These are phyloP conservation scores for Hycleus phaleratus DNA, from an alignment of 1,140 invertebrate species.

Conservation along the genomic window DNA sequence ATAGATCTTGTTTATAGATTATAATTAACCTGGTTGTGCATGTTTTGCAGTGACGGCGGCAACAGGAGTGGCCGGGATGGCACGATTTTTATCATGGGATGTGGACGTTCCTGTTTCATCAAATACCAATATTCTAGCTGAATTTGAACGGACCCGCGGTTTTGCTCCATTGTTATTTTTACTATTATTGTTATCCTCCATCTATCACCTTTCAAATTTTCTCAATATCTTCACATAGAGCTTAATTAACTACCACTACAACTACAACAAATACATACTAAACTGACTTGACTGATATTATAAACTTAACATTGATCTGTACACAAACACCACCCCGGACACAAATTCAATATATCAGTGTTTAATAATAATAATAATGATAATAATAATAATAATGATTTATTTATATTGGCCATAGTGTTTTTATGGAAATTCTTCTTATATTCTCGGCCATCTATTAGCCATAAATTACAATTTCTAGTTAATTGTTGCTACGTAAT, in stretches of 20 bases:
- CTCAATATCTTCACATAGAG: background rate
- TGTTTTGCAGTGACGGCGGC: slow-evolving; percentile 6
- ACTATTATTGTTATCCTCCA: slow-evolving; percentile 35
- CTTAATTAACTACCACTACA: background rate
- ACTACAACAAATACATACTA: background rate
- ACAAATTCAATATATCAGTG: too few species aligned
- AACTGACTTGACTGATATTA: slow-evolving; percentile 1
- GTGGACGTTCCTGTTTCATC: slow-evolving; percentile 34
- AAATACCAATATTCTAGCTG: slow-evolving; percentile 48
- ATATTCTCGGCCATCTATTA: slow-evolving; percentile 8
- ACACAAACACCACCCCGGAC: slow-evolving; percentile 1
- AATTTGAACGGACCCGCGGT: slow-evolving; percentile 46
- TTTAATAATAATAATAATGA: too few species aligned
- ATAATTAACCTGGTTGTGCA: slow-evolving; percentile 15
- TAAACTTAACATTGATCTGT: slow-evolving; percentile 12
- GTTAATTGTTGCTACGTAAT: slow-evolving; percentile 23
- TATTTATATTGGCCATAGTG: slow-evolving; percentile 6
- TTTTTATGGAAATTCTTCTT: slow-evolving; percentile 3
- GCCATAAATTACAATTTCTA: slow-evolving; percentile 19
- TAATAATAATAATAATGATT: background rate
- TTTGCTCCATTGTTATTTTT: slow-evolving; percentile 31
- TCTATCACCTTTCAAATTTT: slow-evolving; percentile 26
- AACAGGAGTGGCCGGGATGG: slow-evolving; percentile 6
- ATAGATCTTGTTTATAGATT: background rate
- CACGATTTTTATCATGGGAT: slow-evolving; percentile 3